These are phyloP conservation scores for Crossaster papposus DNA, from an alignment of 53 echinoderm and acorn worm species.

Conservation along the genomic window DNA sequence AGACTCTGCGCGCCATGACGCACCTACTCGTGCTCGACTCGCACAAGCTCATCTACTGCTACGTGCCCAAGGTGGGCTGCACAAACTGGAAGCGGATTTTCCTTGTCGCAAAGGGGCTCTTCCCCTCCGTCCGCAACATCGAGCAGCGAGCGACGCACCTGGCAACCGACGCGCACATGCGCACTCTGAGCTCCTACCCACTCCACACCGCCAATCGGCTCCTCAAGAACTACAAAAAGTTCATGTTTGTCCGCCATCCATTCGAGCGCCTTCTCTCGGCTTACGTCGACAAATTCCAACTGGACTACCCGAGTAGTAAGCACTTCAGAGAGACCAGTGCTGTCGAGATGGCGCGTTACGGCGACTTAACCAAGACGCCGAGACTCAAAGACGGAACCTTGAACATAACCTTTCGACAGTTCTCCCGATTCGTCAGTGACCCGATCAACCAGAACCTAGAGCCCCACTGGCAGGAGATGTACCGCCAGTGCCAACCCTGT, in stretches of 20 bases:
- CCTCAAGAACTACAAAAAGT: constrained; percentile 58
- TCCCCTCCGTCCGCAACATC: constrained; percentile 4
- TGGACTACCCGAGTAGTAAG: constrained; percentile 41
- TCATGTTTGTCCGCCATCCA: constrained; percentile 67
- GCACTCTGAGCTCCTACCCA: constrained; percentile 39
- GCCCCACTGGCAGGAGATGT: constrained; percentile 73
- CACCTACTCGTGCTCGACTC: constrained; percentile 33
- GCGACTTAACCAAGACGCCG: neutral
- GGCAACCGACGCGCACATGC: constrained; percentile 30
- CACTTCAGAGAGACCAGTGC: constrained; percentile 55
- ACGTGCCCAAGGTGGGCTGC: constrained; percentile 46
- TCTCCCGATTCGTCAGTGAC: constrained; percentile 63
- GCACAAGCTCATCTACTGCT: constrained; percentile 46
- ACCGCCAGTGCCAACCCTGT: constrained; percentile 68
- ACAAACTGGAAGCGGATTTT: constrained; percentile 50
- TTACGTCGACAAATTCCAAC: constrained; percentile 67
- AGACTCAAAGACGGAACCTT: constrained; percentile 53
- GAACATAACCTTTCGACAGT: constrained; percentile 66
- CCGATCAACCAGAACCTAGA: constrained; percentile 52
- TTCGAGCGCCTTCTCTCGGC: constrained; percentile 70
- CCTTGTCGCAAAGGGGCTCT: constrained; percentile 35
- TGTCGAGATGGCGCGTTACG: constrained; percentile 47
- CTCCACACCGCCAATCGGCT: constrained; percentile 3
- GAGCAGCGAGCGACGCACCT: constrained; percentile 14
- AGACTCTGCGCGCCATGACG: neutral